Conservation (phyloP, 2,888 invertebrate genomes). For the Zaprionus lineosus region DNA sequence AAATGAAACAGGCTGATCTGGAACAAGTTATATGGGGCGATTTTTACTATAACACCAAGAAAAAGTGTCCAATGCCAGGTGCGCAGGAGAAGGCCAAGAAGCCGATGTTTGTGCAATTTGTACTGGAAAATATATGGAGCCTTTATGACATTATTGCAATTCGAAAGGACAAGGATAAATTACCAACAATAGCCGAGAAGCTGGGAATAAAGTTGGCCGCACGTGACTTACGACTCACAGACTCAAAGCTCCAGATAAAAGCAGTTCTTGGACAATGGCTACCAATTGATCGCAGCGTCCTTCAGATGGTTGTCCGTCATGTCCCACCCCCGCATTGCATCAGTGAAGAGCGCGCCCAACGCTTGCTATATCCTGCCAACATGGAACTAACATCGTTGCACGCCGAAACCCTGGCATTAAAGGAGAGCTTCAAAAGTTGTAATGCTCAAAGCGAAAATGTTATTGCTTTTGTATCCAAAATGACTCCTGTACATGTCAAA, state of each 20-base stretch:
- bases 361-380: constrained; percentile 90
- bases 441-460: constrained; percentile 87
- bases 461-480: constrained; percentile 84
- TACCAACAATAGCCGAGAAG: constrained; percentile 87
- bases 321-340: constrained; percentile 93
- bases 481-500: constrained; percentile 91
- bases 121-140: constrained; percentile 95
- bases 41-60: constrained; percentile 92
- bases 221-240: constrained; percentile 90
- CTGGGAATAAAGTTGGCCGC: constrained; percentile 89
- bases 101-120: constrained; percentile 95
- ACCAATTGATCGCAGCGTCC: constrained; percentile 91
- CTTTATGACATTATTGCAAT: constrained; percentile 92
- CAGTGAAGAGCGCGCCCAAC: constrained; percentile 89
- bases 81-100: constrained; percentile 96
- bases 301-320: constrained; percentile 90
- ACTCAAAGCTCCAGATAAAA: constrained; percentile 90
- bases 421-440: constrained; percentile 88
- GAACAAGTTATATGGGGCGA: constrained; percentile 96
- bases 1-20: constrained; percentile 88
- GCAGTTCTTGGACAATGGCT: constrained; percentile 94
- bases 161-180: constrained; percentile 89
- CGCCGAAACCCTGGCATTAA: constrained; percentile 87
- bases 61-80: constrained; percentile 91
- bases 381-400: constrained; percentile 87